These are phyloP conservation scores for Betta splendens DNA, from an alignment of 2,797 vertebrate genomes.

Conservation along the genomic window DNA sequence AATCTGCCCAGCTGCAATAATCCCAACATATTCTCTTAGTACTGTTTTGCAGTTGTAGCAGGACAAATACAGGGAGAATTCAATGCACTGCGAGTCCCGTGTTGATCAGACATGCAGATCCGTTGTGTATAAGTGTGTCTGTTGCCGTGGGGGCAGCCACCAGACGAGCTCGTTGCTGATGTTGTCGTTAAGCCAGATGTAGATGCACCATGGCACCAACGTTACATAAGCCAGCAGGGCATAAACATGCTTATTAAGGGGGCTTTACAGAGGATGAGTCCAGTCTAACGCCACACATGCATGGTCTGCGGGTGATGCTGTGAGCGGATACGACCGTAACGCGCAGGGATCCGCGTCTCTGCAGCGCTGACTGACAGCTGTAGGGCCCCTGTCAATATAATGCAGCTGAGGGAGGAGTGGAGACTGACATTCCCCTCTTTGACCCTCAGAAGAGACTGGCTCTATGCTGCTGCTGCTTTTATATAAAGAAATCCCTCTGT, in stretches of 20 bases:
- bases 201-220: constrained; percentile 54
- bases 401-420: constrained; percentile 30
- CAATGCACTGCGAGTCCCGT: constrained; percentile 34
- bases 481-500: constrained; percentile 17
- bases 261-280: constrained; percentile 58
- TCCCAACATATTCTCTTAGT: constrained; percentile 45
- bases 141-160: constrained; percentile 9
- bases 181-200: constrained; percentile 54
- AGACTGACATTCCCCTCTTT: constrained; percentile 37
- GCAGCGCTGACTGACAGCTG: constrained; percentile 61
- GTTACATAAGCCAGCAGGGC: constrained; percentile 72
- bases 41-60: constrained; percentile 38
- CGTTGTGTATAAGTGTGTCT: background rate
- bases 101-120: constrained; percentile 3
- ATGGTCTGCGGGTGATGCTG: constrained; percentile 46
- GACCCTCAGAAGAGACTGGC: constrained; percentile 31
- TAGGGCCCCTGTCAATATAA: constrained; percentile 60
- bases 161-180: constrained; percentile 42
- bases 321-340: constrained; percentile 50
- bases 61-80: too few relatives aligned
- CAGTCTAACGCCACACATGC: constrained; percentile 47
- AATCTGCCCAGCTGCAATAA: constrained; percentile 65
- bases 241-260: constrained; percentile 61
- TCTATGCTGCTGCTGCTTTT: constrained; percentile 1
- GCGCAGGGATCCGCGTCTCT: constrained; percentile 36